phyloP scores from a whole-genome alignment of 2,797 vertebrate genomes.

The Parotocinclus haroldoi region DNA sequence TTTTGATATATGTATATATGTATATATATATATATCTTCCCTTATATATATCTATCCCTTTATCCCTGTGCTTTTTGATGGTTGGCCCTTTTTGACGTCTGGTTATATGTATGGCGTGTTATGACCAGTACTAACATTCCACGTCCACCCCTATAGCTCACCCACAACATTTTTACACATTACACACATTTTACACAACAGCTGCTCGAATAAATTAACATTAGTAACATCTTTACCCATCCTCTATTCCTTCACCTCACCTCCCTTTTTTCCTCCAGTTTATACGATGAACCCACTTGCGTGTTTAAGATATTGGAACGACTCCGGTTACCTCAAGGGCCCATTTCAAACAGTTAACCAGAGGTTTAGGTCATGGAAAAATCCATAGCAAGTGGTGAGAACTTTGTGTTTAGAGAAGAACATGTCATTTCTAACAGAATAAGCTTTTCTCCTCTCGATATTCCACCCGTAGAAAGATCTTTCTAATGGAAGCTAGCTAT shows the following conservation, averaged over 20 bases:
- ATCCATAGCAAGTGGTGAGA: not conserved
- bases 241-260: conserved; percentile 26
- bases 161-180: conserved; percentile 60
- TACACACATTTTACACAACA: too few relatives aligned
- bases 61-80: conserved; percentile 34
- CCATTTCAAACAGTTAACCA: conserved; percentile 17
- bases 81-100: conserved; percentile 53
- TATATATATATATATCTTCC: too few relatives aligned
- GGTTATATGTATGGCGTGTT: conserved; percentile 63
- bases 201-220: conserved; percentile 55
- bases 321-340: conserved; percentile 18
- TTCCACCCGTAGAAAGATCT: not conserved
- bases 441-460: not conserved
- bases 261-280: conserved; percentile 35
- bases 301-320: conserved; percentile 13
- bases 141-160: conserved; percentile 55
- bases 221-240: conserved; percentile 47
- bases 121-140: conserved; percentile 64
- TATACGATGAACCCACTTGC: conserved; percentile 36
- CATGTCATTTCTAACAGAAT: too few relatives aligned
- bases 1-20: too few relatives aligned
- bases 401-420: not conserved
- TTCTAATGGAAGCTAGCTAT: not conserved
- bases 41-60: conserved; percentile 53
- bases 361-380: conserved; percentile 10